Evolutionary conservation across 2,888 invertebrate genomes (phyloP), one percentile per base, ranked within the genome.

Genomic region (Tetheella fluctuosa): DNA sequence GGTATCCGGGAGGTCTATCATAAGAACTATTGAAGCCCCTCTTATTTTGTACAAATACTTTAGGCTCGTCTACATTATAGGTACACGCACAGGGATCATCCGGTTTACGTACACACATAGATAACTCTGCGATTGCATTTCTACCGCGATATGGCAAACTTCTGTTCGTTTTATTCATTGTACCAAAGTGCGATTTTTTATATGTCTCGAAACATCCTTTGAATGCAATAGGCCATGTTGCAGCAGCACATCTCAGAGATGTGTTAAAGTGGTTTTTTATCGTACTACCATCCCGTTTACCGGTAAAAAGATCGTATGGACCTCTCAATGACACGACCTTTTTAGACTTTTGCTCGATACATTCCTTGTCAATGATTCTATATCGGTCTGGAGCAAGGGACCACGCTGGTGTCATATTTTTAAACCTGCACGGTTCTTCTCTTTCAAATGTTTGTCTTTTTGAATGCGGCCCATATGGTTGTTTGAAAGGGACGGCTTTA

Each of bases 251-350:
- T 67, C 66, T 80, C 23, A 76, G 59, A 10, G 82, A 76, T 8
- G 83, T 87, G 15, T 83, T 86, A 61, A 94, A 94, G 76, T 94
- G 90, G 70, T 94, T 94, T 73, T 94, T 94, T 15, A 94, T 93
- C 0, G 94, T 89, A 4, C 80, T 85, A 1, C 69, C 84, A 66
- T 94, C 94, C 55, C 94, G 82, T 34, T 84, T 85, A 0, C 94
- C 94, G 0, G 94, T 94, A 65, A 91, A 92, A 1, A 92, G 73
- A 57, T 91, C 89, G 64, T 92, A 93, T 0, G 92, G 92, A 0
- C 92, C 91, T 34, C 86, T 77, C 23, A 79, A 65, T 0, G 92
- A 91, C 2, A 91, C 85, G 0, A 89, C 0, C 66, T 88, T 91
- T 2, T 86, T 86, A 1, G 89, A 71, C 73, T 85, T 90, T 62